phyloP scores from a whole-genome alignment of 2,797 vertebrate genomes.

The Ispidina lecontei region DNA sequence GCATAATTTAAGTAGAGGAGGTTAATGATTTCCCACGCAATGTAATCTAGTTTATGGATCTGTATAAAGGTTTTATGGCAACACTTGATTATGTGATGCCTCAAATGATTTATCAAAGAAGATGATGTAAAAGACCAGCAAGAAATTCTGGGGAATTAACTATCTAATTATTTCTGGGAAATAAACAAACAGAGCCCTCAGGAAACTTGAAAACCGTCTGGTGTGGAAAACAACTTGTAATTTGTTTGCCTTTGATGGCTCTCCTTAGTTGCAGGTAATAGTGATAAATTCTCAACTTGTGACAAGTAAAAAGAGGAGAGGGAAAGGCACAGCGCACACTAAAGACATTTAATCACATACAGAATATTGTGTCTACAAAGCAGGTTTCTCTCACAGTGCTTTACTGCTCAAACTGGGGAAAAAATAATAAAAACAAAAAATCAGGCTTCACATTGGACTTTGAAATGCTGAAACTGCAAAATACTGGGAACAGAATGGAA shows the following conservation, averaged over 20 bases:
- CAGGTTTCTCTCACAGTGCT: neutral
- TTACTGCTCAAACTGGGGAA: neutral
- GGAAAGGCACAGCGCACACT: neutral
- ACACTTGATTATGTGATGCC: slow-evolving; percentile 66
- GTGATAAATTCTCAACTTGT: slow-evolving; percentile 46
- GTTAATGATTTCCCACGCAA: slow-evolving; percentile 67
- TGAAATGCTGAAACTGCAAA: neutral
- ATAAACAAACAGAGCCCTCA: slow-evolving; percentile 42
- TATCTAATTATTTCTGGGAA: slow-evolving; percentile 45
- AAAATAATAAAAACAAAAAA: neutral
- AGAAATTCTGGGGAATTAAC: slow-evolving; percentile 67
- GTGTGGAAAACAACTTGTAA: slow-evolving; percentile 41
- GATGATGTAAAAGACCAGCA: slow-evolving; percentile 77
- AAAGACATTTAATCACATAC: neutral
- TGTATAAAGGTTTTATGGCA: slow-evolving; percentile 70
- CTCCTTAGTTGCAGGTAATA: slow-evolving; percentile 11
- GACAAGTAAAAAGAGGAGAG: slow-evolving; percentile 14
- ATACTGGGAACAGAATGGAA: neutral
- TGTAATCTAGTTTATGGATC: slow-evolving; percentile 70
- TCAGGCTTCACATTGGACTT: neutral
- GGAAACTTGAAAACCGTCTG: slow-evolving; percentile 36
- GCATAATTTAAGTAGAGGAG: slow-evolving; percentile 30
- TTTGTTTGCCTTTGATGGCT: slow-evolving; percentile 40
- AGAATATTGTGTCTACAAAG: neutral
- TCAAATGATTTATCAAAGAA: slow-evolving; percentile 77